Percentiles rank a stretch among this genome's conserved stretches.
Evolutionary conservation across 30 jellyfish, hydroid and myxozoan species (phyloP).

Genomic region (Cassiopea xamachana): DNA sequence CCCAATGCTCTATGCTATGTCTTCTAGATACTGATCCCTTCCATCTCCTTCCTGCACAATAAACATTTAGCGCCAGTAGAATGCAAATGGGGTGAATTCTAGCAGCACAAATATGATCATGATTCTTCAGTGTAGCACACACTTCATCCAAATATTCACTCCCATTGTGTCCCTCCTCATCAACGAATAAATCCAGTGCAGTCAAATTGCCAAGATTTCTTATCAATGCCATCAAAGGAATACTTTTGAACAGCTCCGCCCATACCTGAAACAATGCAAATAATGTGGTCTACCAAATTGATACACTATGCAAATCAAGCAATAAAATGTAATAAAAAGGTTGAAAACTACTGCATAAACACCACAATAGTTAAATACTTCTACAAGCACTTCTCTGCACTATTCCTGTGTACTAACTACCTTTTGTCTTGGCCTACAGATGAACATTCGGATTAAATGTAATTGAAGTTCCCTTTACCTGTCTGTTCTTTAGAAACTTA

Average conservation of each 20-base stretch:
- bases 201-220: constrained; percentile 69
- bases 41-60: constrained; percentile 46
- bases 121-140: constrained; percentile 27
- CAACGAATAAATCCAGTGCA: constrained; percentile 47
- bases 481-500: constrained; percentile 17
- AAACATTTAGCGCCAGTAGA: constrained; percentile 48
- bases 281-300: background rate
- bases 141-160: constrained; percentile 4
- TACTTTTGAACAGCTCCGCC: constrained; percentile 24
- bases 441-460: no score
- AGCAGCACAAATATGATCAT: constrained; percentile 36
- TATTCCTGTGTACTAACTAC: background rate
- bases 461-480: constrained; percentile 11
- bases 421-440: background rate
- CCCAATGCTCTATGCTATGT: no score
- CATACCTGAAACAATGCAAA: constrained; percentile 48
- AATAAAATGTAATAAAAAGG: background rate
- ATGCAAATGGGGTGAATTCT: constrained; percentile 69
- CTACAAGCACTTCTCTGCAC: background rate
- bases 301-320: background rate
- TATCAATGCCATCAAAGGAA: constrained; percentile 74
- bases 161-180: constrained; percentile 27
- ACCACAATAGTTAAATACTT: background rate
- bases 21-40: constrained; percentile 29
- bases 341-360: background rate